phyloP scores from a whole-genome alignment of 2,113 vertebrate species.

The Colaptes auratus region DNA sequence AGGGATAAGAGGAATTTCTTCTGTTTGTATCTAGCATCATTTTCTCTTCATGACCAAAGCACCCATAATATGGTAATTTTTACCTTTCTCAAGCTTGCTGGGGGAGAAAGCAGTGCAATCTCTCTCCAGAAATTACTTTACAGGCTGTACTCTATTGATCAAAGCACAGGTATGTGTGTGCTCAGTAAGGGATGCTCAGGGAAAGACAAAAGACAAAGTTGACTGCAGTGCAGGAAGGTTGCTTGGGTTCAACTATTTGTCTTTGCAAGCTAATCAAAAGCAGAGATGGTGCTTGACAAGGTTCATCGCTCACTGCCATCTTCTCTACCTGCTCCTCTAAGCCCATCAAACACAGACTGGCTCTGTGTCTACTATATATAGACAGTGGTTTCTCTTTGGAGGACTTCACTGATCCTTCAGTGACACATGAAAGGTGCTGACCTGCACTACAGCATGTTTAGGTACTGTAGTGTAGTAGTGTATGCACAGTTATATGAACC shows the following conservation, averaged over 20 bases:
- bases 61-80: constrained; percentile 75
- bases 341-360: neutral
- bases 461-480: too few species aligned
- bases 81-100: constrained; percentile 70
- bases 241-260: constrained; percentile 2
- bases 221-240: neutral
- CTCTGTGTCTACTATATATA: fast-evolving
- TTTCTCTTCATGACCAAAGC: constrained; percentile 74
- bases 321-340: neutral
- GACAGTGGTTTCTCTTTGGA: too few species aligned
- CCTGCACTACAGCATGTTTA: neutral
- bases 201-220: constrained; percentile 39
- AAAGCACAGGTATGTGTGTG: constrained; percentile 46
- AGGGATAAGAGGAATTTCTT: constrained; percentile 73
- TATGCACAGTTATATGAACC: too few species aligned
- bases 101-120: constrained; percentile 61
- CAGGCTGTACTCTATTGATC: constrained; percentile 31
- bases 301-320: neutral
- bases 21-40: constrained; percentile 65
- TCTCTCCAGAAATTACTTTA: constrained; percentile 62
- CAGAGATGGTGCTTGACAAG: neutral
- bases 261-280: constrained; percentile 10
- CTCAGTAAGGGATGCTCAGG: neutral
- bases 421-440: fast-evolving
- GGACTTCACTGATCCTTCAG: neutral